Evolutionary conservation across 2,113 vertebrate genomes (phyloP), one percentile per base, ranked within the genome.

Genomic region (Amblyopsis rosae): DNA sequence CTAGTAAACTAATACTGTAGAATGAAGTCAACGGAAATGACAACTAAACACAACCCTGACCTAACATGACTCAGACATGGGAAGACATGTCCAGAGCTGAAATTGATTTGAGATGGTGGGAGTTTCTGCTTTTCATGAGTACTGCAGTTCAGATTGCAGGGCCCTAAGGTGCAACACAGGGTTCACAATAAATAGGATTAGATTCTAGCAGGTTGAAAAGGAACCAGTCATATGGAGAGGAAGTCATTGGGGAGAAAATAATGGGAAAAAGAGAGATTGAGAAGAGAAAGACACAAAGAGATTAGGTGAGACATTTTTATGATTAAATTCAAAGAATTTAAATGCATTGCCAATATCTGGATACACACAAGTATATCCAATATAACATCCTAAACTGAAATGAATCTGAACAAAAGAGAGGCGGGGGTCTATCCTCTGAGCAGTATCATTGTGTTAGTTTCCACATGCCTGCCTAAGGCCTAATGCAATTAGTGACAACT

Each of bases 381-480:
- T 68, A 33, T 54, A 49, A 72, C 35, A 79, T 12, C 45, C 32
- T 64, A 59, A 72, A 46, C 54, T 12, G 41, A 59, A 69, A 62
- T 41, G 47, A 65, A 11, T 35, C 17, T 16, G 48, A 13, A 55
- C 17, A 26, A 32, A 65, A 16, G 32, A 46, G 32, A 59, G 54
- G 68, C 46, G 69, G 19, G 26, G 26, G 26, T 26, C 56, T 53
- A 46, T 64, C 77, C 76, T 63, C 65, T 75, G 76, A 61, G 79
- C 92, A 87, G 92, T 79, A 82, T 91, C 83, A 91, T 82, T 32
- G 56, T 73, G 71, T 63, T 26, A 26, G 26, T 26, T 93, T 90
- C 77, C 92, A 75, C 82, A 92, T 75, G 79, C 75, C 79, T 26
- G 63, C 0, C 49, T 83, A 80, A 58, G 67, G 67, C 75, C 80